Evolutionary conservation across 23 tunicate species (phyloP).

Genomic region (Styela plicata): DNA sequence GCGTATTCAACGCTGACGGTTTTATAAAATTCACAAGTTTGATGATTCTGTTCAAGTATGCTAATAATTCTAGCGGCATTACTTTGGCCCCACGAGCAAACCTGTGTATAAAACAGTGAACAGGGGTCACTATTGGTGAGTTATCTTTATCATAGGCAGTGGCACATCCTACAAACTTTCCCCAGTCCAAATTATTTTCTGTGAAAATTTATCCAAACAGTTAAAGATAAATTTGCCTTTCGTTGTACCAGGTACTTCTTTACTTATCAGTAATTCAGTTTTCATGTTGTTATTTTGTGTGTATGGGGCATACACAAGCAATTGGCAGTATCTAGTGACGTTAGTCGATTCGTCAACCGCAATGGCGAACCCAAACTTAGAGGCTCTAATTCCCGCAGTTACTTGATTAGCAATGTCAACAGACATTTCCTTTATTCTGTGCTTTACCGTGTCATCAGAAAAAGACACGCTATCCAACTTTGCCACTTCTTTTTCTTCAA

Average conservation of each 20-base stretch:
- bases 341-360: constrained; percentile 53
- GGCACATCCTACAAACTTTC: constrained; percentile 48
- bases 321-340: constrained; percentile 36
- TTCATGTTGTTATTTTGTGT: constrained; percentile 44
- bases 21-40: no score
- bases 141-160: constrained; percentile 54
- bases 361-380: constrained; percentile 49
- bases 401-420: no score
- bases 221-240: no score
- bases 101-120: constrained; percentile 51
- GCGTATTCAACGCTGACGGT: no score
- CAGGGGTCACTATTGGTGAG: constrained; percentile 44
- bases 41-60: no score
- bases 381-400: constrained; percentile 60
- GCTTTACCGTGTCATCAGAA: constrained; percentile 52
- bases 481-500: constrained; percentile 37
- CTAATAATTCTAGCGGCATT: constrained; percentile 43
- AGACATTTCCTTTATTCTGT: constrained; percentile 56
- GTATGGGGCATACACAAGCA: no score
- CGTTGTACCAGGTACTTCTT: no score
- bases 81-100: constrained; percentile 57
- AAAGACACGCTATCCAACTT: no score
- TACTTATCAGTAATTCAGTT: no score
- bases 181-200: constrained; percentile 51
- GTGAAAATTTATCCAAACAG: constrained; percentile 43